Percentiles rank a stretch among this genome's conserved stretches.
phyloP scores from a whole-genome alignment of 2,888 invertebrate genomes.

The Calameuta idolon region DNA sequence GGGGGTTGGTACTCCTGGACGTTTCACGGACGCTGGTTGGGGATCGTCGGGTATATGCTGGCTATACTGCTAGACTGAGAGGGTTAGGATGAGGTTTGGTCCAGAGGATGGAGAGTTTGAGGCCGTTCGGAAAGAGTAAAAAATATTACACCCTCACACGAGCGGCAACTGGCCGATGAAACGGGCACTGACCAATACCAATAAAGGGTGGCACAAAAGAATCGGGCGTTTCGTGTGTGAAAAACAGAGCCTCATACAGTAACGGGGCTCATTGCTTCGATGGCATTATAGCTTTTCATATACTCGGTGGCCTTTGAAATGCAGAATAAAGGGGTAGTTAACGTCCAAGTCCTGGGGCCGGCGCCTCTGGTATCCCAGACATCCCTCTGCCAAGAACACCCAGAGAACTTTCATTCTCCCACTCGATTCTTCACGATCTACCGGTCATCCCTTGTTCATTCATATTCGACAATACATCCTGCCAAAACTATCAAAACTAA shows the following conservation, averaged over 20 bases:
- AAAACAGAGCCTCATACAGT: conserved; percentile 48
- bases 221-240: conserved; percentile 51
- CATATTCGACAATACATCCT: background rate
- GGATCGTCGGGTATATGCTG: background rate
- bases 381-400: background rate
- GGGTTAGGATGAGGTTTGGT: background rate
- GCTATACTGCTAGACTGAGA: background rate
- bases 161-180: conserved; percentile 56
- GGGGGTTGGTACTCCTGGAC: conserved; percentile 21
- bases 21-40: background rate
- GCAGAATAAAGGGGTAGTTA: conserved; percentile 8
- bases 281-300: conserved; percentile 50
- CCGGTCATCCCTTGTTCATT: background rate
- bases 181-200: conserved; percentile 63
- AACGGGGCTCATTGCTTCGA: conserved; percentile 35
- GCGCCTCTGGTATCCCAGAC: background rate
- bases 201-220: conserved; percentile 58
- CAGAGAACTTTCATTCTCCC: background rate
- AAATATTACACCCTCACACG: conserved; percentile 64
- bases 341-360: background rate
- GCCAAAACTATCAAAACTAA: background rate
- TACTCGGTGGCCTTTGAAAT: conserved; percentile 9
- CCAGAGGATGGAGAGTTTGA: background rate
- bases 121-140: conserved; percentile 57
- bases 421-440: background rate